Conservation (phyloP, 1,140 invertebrate genomes). For the Rhyzopertha dominica region DNA sequence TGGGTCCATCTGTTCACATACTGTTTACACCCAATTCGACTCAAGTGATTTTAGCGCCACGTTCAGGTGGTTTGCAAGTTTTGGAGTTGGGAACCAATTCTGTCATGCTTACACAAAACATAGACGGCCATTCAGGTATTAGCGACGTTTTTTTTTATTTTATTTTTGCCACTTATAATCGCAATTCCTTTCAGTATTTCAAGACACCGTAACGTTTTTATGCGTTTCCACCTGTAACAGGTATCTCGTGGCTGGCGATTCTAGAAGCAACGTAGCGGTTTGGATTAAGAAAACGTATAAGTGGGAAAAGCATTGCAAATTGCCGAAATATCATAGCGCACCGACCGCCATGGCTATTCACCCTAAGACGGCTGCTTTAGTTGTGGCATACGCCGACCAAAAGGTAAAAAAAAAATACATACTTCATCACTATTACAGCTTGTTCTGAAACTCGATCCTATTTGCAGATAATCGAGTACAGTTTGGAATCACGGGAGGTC, state of each 20-base stretch:
- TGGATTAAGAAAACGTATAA: slow-evolving; percentile 50
- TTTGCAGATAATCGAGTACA: slow-evolving; percentile 65
- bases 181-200: slow-evolving; percentile 47
- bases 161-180: slow-evolving; percentile 7
- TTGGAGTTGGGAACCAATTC: slow-evolving; percentile 25
- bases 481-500: slow-evolving; percentile 52
- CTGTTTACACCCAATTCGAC: slow-evolving; percentile 31
- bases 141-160: slow-evolving; percentile 9
- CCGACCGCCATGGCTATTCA: slow-evolving; percentile 63
- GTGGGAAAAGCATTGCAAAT: slow-evolving; percentile 49
- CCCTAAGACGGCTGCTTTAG: slow-evolving; percentile 49
- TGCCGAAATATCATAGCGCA: slow-evolving; percentile 61
- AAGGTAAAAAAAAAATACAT: slow-evolving; percentile 58
- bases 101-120: slow-evolving; percentile 23
- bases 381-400: slow-evolving; percentile 67
- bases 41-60: slow-evolving; percentile 30
- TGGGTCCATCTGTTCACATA: slow-evolving; percentile 24
- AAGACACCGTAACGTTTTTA: slow-evolving; percentile 50
- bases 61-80: slow-evolving; percentile 29
- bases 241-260: slow-evolving; percentile 59
- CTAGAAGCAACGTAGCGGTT: slow-evolving; percentile 54
- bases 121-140: slow-evolving; percentile 20
- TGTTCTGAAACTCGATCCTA: slow-evolving; percentile 17
- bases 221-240: slow-evolving; percentile 53
- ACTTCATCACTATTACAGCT: slow-evolving; percentile 17